Evolutionary conservation across 2,113 vertebrate species (phyloP), one percentile per base, ranked within the genome.

Genomic region (Chascanopsetta lugubris): DNA sequence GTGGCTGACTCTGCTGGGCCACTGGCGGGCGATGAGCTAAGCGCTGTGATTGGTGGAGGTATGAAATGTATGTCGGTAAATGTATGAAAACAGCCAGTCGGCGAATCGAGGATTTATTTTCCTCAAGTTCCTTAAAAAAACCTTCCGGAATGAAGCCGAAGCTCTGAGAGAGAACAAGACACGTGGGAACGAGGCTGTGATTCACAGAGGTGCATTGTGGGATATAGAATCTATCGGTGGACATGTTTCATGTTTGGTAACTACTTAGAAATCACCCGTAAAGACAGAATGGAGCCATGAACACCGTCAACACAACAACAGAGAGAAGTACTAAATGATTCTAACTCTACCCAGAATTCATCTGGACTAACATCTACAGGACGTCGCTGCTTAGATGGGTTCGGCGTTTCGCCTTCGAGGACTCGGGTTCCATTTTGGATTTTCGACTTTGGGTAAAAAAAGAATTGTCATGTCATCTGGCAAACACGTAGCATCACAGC

Each of bases 391-490:
- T 42, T 54, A 27, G 45, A 67, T 40, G 67, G 56, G 34, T 0
- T 2, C 40, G 50, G 46, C 24, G 0, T 24, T 13, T 43, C 27
- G 67, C 18, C 2, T n/a, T 17, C 3, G 8, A 63, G 66, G 50
- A 53, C 40, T 27, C 11, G 2, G 32, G 32, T 34, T 11, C 3
- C 27, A 20, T 79, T 87, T 85, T 79, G 73, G 69, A 77, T 77
- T 82, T 36, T 12, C 62, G 58, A 79, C 65, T 20, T 50, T 59
- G 26, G 69, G 64, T 34, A 43, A 43, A 48, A 72, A 36, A 53
- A 61, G 24, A 42, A 34, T 0, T 22, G 1, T 55, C 58, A 49
- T 67, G 53, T 62, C 15, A 25, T 29, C 18, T 61, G 54, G 46
- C 21, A 5, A 45, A 74, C 34, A 63, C 48, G n/a, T n/a, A 26